phyloP scores from a whole-genome alignment of 2,113 vertebrate genomes.

The Alces alces region DNA sequence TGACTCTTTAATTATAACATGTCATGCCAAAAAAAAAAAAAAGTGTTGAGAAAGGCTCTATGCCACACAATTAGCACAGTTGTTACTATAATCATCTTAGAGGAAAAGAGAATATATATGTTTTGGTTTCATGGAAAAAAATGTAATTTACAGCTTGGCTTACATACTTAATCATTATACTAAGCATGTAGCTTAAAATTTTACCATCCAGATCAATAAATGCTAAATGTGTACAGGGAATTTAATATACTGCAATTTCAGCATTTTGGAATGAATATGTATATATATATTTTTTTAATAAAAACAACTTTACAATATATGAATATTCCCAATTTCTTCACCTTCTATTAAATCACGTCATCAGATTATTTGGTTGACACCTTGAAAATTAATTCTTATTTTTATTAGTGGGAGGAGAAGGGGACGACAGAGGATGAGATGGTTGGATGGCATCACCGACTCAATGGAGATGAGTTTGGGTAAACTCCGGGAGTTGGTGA shows the following conservation, averaged over 20 bases:
- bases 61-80: background rate
- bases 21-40: background rate
- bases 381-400: background rate
- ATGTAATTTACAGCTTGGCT: constrained; percentile 1
- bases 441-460: background rate
- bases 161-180: background rate
- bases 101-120: background rate
- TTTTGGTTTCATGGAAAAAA: background rate
- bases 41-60: background rate
- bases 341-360: background rate
- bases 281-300: background rate
- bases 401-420: background rate
- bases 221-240: background rate
- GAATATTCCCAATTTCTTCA: background rate
- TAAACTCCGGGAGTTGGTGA: background rate
- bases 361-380: background rate
- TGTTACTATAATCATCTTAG: background rate
- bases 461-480: background rate
- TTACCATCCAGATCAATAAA: background rate
- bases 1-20: background rate
- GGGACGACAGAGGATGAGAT: background rate
- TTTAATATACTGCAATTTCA: background rate
- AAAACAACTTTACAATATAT: background rate
- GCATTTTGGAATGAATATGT: background rate
- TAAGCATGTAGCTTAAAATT: background rate